Conservation (phyloP, 2,888 invertebrate genomes). For the Watsonalla binaria region DNA sequence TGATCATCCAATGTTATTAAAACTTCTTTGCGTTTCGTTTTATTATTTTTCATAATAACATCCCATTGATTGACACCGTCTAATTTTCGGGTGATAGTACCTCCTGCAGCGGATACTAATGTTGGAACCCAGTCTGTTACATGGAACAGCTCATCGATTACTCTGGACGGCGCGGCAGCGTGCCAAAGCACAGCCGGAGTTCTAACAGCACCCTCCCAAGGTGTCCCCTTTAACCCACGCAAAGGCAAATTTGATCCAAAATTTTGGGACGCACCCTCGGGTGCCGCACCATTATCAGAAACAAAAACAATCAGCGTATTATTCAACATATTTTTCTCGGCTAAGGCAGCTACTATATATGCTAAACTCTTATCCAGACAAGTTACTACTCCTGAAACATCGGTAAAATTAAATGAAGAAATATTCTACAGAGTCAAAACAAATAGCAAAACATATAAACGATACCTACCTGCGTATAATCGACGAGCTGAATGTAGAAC, state of each 20-base stretch:
- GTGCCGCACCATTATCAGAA: conserved; percentile 90
- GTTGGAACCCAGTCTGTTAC: conserved; percentile 90
- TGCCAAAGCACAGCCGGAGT: conserved; percentile 83
- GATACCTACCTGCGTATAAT: conserved; percentile 81
- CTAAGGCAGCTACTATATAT: conserved; percentile 82
- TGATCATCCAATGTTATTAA: conserved; percentile 74
- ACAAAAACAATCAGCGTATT: conserved; percentile 90
- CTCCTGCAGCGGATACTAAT: conserved; percentile 55
- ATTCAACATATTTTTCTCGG: conserved; percentile 81
- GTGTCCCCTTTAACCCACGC: conserved; percentile 85
- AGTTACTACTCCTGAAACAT: conserved; percentile 77
- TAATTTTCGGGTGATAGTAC: conserved; percentile 42
- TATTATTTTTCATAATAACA: conserved; percentile 60
- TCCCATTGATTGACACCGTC: conserved; percentile 83
- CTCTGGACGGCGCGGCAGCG: conserved; percentile 68
- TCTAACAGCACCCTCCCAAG: conserved; percentile 89
- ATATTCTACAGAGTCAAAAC: too few species aligned
- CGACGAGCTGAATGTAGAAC: conserved; percentile 83
- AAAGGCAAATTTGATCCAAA: conserved; percentile 86
- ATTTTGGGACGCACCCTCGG: conserved; percentile 81
- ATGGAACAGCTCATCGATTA: conserved; percentile 79
- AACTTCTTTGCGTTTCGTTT: conserved; percentile 59
- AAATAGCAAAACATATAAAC: too few species aligned
- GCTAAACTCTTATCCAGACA: conserved; percentile 89
- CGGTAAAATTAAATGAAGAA: background rate